These are phyloP conservation scores for Rhyacophila evoluta DNA, from an alignment of 2,888 invertebrate species.

Conservation along the genomic window DNA sequence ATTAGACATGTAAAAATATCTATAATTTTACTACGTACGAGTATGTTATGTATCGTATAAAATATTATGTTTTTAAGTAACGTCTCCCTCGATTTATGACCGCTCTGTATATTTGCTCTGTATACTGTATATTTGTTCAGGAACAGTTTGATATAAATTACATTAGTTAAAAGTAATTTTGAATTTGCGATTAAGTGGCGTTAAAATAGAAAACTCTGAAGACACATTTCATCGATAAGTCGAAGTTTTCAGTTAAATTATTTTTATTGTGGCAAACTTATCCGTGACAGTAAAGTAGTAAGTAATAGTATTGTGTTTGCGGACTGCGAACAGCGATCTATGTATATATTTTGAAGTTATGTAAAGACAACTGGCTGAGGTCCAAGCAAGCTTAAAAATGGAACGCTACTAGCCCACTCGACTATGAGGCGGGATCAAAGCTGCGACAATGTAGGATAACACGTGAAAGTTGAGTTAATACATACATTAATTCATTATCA, in stretches of 20 bases:
- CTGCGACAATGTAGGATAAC: conserved; percentile 7
- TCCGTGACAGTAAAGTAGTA: not conserved
- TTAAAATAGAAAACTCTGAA: too few relatives aligned
- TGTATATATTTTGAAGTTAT: conserved; percentile 34
- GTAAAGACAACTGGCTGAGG: conserved; percentile 43
- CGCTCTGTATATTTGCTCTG: too few relatives aligned
- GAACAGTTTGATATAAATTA: too few relatives aligned
- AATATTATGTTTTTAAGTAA: too few relatives aligned
- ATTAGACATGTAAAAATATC: too few relatives aligned
- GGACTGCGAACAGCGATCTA: not conserved
- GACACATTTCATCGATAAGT: not conserved
- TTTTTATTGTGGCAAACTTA: not conserved
- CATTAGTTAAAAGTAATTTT: too few relatives aligned
- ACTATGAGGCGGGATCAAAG: conserved; percentile 35
- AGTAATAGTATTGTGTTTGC: not conserved
- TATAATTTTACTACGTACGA: too few relatives aligned
- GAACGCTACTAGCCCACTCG: conserved; percentile 23
- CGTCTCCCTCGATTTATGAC: too few relatives aligned
- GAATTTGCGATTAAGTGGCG: too few relatives aligned
- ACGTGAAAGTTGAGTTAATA: not conserved
- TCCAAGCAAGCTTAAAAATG: conserved; percentile 46
- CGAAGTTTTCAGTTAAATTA: not conserved
- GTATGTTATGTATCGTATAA: too few relatives aligned
- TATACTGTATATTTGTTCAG: too few relatives aligned
- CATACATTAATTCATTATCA: too few relatives aligned